Evolutionary conservation across 2,888 invertebrate genomes (phyloP).

Genomic region (Luperina testacea): DNA sequence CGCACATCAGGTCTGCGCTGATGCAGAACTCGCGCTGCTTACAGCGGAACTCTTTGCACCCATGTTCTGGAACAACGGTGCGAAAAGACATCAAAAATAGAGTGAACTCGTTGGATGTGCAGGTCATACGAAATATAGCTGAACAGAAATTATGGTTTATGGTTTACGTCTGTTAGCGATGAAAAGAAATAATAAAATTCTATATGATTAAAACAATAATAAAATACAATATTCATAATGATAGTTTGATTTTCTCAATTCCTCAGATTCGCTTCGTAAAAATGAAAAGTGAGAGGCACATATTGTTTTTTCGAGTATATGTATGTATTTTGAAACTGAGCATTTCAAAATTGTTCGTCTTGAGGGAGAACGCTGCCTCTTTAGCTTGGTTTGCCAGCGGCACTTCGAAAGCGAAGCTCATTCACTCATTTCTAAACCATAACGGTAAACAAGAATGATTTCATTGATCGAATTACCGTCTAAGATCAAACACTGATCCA

Average conservation of each 20-base stretch:
- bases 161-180: not conserved
- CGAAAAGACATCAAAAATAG: slow-evolving; percentile 63
- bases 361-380: not conserved
- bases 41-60: slow-evolving; percentile 97
- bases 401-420: not conserved
- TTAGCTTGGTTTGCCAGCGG: not conserved
- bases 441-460: slow-evolving; percentile 2
- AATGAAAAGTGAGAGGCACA: not conserved
- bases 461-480: not conserved
- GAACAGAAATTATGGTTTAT: slow-evolving; percentile 1
- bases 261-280: too few relatives aligned
- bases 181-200: not conserved
- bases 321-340: not conserved
- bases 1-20: slow-evolving; percentile 96
- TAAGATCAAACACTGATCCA: slow-evolving; percentile 33
- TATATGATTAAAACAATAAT: not conserved
- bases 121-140: not conserved
- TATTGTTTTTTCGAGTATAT: not conserved
- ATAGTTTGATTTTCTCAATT: not conserved
- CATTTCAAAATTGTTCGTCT: not conserved
- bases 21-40: slow-evolving; percentile 97
- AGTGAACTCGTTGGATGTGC: slow-evolving; percentile 48
- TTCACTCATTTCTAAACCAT: not conserved
- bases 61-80: slow-evolving; percentile 92
- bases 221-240: not conserved